phyloP scores from a whole-genome alignment of 2,888 invertebrate species.

The Palloptera scutellata region DNA sequence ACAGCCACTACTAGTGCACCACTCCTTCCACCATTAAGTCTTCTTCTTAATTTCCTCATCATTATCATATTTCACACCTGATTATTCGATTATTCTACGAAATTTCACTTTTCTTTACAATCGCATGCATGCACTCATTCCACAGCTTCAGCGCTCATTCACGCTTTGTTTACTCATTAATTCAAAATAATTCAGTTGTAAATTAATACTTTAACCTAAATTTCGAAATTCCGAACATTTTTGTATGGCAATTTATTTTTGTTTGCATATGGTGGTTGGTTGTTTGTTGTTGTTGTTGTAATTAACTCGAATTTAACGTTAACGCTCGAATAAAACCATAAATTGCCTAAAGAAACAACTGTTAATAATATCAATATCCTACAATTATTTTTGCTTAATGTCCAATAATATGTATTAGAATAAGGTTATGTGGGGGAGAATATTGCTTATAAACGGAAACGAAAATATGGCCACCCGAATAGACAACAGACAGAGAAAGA shows the following conservation, averaged over 20 bases:
- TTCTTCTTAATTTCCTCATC: no score
- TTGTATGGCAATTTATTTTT: conserved; percentile 36
- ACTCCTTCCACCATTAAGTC: no score
- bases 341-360: no score
- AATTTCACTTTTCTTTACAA: conserved; percentile 25
- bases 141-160: not conserved
- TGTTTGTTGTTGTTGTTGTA: not conserved
- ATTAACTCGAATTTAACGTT: not conserved
- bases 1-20: no score
- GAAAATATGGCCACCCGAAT: no score
- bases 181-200: conserved; percentile 50
- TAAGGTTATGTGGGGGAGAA: no score
- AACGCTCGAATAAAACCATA: not conserved
- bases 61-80: no score
- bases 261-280: not conserved
- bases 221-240: conserved; percentile 57
- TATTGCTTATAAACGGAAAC: no score
- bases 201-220: conserved; percentile 59
- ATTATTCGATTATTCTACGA: conserved; percentile 18
- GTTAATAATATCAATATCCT: no score
- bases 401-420: no score
- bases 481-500: no score
- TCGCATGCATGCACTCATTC: conserved; percentile 1
- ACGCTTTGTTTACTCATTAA: conserved; percentile 24
- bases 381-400: no score